Base-by-base conservation (phyloP, 1,140 invertebrate species). In the Drosophila tristis region DNA sequence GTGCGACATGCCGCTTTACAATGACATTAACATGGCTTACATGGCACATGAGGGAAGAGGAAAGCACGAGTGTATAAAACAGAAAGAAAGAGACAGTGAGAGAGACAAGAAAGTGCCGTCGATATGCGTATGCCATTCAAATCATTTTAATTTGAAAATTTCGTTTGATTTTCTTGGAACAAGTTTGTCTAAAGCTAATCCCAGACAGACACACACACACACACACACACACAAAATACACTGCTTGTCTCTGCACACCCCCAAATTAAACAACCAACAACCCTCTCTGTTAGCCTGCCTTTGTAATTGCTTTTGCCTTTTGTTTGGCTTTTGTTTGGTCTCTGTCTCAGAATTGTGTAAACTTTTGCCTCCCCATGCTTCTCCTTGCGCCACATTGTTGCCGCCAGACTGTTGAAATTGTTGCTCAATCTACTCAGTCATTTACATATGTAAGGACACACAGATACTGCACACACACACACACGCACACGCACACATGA, bases 141-240 rank as follows among this genome's bases (percentile, higher is more conserved):
- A 87, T 87, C 79, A 73, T 65, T 89, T 89, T 80, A 89, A 87
- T 87, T 87, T 87, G 80, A 64, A 79, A 79, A 82, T 77, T 89
- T 87, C 79, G 72, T 89, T 87, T 84, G 84, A 89, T 89, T 89
- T 87, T 84, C 66, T 67, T 82, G 44, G 51, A 56, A 48, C 58
- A 72, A 74, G 26, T 77, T 70, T 51, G 55, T n/a, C 23, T 26
- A 44, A 29, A 63, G 53, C 48, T 60, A 39, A 50, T 70, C 66
- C 43, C 35, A 39, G 35, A 39, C 4, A 39, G 11, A 2, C 44
- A 35, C 16, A 11, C n/a, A 53, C 31, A 29, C 15, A 31, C 6
- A 15, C 8, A 16, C 45, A 9, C 57, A 1, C 16, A 16, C 16
- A 16, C 16, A 9, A n/a, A 25, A 11, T 20, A 20, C 20, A 20